These are phyloP conservation scores for Drosophila lacertosa DNA, from an alignment of 1,140 invertebrate species.

Conservation along the genomic window DNA sequence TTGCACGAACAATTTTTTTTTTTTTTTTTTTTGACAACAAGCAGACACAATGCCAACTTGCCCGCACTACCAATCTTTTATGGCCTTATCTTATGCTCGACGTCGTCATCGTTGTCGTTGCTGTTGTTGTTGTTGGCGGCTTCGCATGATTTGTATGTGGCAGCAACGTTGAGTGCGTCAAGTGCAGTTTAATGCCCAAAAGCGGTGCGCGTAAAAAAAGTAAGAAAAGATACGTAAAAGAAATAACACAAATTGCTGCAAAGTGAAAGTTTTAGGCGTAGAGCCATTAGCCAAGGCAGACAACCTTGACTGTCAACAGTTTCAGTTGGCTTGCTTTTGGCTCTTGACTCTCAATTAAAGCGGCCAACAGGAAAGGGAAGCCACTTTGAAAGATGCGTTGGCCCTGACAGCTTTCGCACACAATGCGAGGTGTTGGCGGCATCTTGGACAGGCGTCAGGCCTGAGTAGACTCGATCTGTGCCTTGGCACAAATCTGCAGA, in stretches of 20 bases:
- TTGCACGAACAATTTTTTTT: constrained; percentile 29
- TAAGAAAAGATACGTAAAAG: constrained; percentile 20
- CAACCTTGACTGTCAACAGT: constrained; percentile 73
- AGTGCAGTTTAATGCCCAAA: constrained; percentile 71
- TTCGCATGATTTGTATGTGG: constrained; percentile 72
- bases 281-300: constrained; percentile 53
- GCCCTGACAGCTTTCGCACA: constrained; percentile 22
- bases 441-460: constrained; percentile 20
- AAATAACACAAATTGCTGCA: constrained; percentile 48
- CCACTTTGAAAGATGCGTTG: constrained; percentile 26
- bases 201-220: constrained; percentile 49
- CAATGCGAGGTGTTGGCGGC: constrained; percentile 2
- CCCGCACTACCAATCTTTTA: constrained; percentile 26
- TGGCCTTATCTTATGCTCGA: constrained; percentile 66
- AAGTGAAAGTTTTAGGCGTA: constrained; percentile 68
- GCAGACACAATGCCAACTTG: constrained; percentile 43
- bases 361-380: constrained; percentile 32
- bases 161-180: constrained; percentile 42
- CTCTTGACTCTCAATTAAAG: constrained; percentile 29
- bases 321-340: constrained; percentile 3
- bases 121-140: constrained; percentile 43
- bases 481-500: constrained; percentile 49
- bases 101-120: too few relatives aligned
- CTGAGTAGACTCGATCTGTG: constrained; percentile 32
- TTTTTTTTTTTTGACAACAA: constrained; percentile 31